Evolutionary conservation across 2,797 vertebrate species (phyloP), one percentile per base, ranked within the genome.

Genomic region (Crypturellus tataupa): DNA sequence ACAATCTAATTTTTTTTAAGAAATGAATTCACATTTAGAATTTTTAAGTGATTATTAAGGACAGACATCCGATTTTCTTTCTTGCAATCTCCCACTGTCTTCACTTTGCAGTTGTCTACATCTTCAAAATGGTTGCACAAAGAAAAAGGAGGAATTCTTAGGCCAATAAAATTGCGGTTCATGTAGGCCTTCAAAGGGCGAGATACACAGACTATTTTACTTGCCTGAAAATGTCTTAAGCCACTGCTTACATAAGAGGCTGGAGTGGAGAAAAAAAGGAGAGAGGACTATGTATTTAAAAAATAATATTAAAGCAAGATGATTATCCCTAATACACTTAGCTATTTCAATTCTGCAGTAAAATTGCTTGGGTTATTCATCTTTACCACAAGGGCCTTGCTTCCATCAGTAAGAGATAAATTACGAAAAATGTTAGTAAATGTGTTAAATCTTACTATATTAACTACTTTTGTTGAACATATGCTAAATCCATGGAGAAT

Each of bases 151-250:
- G 20, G 68, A 49, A 37, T 83, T 64, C 40, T 75, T 85, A 68
- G 10, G 10, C 72, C 71, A 65, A 58, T 17, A 77, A 19, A 84
- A 33, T 39, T 29, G 8, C 29, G 65, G 27, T 42, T 44, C 35
- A 80, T 58, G 13, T 3, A 91, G 44, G 21, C 14, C 13, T 82
- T 83, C 65, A 44, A 85, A 78, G 0, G 1, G 78, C 0, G 53
- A 35, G 13, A 78, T n/a, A 27, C 13, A 85, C 82, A 62, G 51
- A 72, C 5, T 49, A 76, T 27, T 87, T 80, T 42, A 76, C 16
- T 91, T 72, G 72, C 40, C 82, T 65, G 29, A 75, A 91, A 93
- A 89, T 5, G 25, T 55, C 76, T 85, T 51, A 69, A 85, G 59
- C 31, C 40, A 39, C 24, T 87, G 79, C 68, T 94, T 47, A 89